These are phyloP conservation scores for Rachycentron canadum DNA, from an alignment of 2,797 vertebrate genomes.

Conservation along the genomic window DNA sequence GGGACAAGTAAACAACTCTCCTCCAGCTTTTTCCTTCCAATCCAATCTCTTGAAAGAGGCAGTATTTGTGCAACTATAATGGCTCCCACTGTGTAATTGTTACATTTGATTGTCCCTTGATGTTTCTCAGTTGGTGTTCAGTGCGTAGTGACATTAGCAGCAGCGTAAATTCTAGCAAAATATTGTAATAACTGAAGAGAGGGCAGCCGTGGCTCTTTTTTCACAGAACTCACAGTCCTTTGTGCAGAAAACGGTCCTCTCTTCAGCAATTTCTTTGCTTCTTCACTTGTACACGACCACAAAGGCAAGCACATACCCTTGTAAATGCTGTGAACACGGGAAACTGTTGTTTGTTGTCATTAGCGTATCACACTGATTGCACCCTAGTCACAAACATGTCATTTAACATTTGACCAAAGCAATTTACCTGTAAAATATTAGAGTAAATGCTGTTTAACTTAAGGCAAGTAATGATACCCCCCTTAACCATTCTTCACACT, in stretches of 20 bases:
- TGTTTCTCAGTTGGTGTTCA: conserved; percentile 32
- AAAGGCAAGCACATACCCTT: neutral
- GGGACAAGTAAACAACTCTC: conserved; percentile 31
- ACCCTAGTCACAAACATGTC: neutral
- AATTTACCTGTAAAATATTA: neutral
- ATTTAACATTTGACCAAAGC: neutral
- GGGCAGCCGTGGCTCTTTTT: neutral
- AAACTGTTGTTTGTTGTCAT: conserved; percentile 7
- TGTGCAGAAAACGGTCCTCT: neutral
- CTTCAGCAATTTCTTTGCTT: neutral
- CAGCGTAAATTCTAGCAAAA: conserved; percentile 28
- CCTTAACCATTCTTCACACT: too few relatives aligned
- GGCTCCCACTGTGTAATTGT: conserved; percentile 20
- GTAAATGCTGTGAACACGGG: conserved; percentile 11
- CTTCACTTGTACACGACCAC: neutral
- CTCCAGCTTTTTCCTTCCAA: conserved; percentile 26
- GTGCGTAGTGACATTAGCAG: conserved; percentile 23
- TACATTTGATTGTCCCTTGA: conserved; percentile 46
- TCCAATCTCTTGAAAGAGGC: conserved; percentile 31
- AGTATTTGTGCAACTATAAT: conserved; percentile 12
- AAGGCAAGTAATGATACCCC: too few relatives aligned
- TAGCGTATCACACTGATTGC: conserved; percentile 25
- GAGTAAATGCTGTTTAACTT: neutral
- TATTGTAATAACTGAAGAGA: conserved; percentile 21
- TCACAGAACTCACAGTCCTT: neutral